These are phyloP conservation scores for Podotricha telesiphe DNA, from an alignment of 2,888 invertebrate genomes.

Conservation along the genomic window DNA sequence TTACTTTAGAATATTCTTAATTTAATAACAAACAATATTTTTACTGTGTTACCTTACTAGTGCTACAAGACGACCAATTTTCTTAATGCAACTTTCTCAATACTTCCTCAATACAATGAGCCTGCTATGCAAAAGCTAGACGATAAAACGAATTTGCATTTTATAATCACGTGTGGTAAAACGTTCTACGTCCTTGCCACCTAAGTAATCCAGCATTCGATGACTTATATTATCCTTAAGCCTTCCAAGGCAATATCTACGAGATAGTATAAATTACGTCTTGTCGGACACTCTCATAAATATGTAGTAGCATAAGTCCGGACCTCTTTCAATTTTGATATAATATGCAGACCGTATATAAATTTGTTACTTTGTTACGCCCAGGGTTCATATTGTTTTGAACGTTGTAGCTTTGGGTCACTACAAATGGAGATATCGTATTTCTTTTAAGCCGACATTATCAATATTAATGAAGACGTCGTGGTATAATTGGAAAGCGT, in stretches of 20 bases:
- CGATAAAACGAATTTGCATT: no score
- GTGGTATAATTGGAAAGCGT: no score
- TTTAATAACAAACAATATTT: no score
- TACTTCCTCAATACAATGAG: no score
- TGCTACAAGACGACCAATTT: no score
- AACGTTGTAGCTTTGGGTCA: conserved; percentile 12
- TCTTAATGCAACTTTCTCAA: no score
- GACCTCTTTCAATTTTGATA: conserved; percentile 44
- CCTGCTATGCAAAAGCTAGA: no score
- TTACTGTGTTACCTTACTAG: no score
- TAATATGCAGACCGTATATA: conserved; percentile 41
- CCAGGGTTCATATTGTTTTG: conserved; percentile 29
- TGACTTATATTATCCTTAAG: conserved; percentile 44
- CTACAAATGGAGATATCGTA: background rate
- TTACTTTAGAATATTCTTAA: no score
- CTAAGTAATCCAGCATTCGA: conserved; percentile 42
- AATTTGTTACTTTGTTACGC: conserved; percentile 22
- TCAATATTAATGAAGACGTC: background rate
- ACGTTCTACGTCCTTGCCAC: no score
- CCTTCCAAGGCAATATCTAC: conserved; percentile 46
- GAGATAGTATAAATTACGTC: conserved; percentile 51
- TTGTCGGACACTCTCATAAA: conserved; percentile 51
- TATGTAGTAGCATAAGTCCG: conserved; percentile 50
- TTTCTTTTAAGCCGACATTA: conserved; percentile 8
- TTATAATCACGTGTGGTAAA: no score